These are phyloP conservation scores for Drosophila bipectinata DNA, from an alignment of 1,140 invertebrate species.

Conservation along the genomic window DNA sequence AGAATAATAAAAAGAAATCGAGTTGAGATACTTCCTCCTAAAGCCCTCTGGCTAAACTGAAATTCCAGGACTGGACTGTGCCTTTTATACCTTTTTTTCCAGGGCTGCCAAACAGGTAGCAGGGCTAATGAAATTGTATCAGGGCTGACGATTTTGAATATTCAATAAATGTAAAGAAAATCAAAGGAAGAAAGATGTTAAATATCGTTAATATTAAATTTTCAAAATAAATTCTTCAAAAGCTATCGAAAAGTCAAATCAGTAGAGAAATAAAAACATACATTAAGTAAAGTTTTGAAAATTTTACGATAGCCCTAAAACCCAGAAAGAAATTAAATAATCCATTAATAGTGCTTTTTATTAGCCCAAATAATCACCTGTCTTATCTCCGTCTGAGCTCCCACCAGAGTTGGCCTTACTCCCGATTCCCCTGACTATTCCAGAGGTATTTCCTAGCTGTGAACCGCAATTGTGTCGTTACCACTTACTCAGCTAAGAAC, in stretches of 20 bases:
- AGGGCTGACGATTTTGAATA: background rate
- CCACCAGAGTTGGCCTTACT: constrained; percentile 4
- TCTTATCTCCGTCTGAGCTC: constrained; percentile 39
- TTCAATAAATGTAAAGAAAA: background rate
- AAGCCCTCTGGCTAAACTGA: no score
- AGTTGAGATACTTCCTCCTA: no score
- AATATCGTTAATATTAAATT: no score
- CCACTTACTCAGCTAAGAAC: constrained; percentile 63
- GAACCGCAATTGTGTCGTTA: constrained; percentile 51
- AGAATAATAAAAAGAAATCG: background rate
- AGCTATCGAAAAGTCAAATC: background rate
- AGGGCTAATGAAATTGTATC: no score
- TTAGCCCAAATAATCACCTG: constrained; percentile 29
- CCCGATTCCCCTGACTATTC: constrained; percentile 16
- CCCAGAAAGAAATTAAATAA: constrained; percentile 25
- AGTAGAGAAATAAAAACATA: background rate
- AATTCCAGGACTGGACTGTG: no score
- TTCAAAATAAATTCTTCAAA: background rate
- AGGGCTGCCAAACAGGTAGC: no score
- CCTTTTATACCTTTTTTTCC: no score
- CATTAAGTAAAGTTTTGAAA: background rate
- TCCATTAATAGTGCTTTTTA: constrained; percentile 35
- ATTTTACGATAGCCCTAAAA: background rate
- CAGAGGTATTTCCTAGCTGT: background rate
- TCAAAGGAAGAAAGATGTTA: no score